Percentiles rank a stretch among this genome's conserved stretches.
Conservation (phyloP, 2,113 vertebrate genomes). For the Prolemur simus region DNA sequence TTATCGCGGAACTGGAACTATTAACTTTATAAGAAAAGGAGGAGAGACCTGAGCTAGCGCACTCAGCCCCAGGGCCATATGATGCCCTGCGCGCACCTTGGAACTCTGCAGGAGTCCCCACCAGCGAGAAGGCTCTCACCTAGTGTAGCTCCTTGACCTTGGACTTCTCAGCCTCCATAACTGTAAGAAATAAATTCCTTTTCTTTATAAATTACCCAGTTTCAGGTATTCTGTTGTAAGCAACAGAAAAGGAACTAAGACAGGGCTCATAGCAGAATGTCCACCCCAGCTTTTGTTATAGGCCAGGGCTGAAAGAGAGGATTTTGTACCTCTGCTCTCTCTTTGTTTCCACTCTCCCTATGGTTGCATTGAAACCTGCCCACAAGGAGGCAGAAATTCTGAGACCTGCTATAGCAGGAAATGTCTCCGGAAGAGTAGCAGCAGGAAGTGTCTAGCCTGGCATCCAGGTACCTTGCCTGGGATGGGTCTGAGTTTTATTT, state of each 20-base stretch:
- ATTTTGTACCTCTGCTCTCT: neutral
- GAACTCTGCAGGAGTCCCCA: no score
- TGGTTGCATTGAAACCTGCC: neutral
- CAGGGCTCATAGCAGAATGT: neutral
- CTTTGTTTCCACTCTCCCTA: neutral
- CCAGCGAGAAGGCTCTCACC: no score
- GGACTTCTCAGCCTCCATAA: no score
- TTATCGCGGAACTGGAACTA: neutral
- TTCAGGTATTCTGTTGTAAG: no score
- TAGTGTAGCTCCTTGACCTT: no score
- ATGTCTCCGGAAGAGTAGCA: neutral
- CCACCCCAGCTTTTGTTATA: neutral
- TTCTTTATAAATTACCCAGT: no score
- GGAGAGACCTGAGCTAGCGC: neutral
- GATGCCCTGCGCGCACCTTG: no score
- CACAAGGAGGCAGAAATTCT: neutral
- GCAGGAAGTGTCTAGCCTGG: rapidly evolving
- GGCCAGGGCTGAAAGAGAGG: neutral
- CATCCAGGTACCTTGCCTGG: rapidly evolving
- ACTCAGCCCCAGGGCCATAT: no score
- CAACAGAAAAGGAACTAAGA: no score
- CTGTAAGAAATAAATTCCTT: no score
- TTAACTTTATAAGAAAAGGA: neutral
- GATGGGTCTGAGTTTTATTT: rapidly evolving
- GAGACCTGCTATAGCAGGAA: neutral